These are phyloP conservation scores for Aselliscus stoliczkanus DNA, from an alignment of 2,797 vertebrate genomes.

Conservation along the genomic window DNA sequence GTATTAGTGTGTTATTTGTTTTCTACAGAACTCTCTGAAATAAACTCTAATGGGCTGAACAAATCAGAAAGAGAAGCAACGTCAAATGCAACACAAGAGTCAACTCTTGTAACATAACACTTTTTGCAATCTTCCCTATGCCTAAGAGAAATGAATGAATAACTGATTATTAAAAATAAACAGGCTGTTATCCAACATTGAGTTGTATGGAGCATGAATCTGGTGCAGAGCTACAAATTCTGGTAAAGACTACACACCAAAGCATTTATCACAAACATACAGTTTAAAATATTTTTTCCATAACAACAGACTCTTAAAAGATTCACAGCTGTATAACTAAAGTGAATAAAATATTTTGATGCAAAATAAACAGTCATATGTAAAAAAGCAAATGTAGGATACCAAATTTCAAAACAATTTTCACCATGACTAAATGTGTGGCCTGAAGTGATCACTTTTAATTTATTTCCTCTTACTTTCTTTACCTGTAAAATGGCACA, in stretches of 20 bases:
- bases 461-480: background rate
- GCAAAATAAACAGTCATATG: background rate
- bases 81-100: slow-evolving; percentile 34
- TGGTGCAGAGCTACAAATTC: background rate
- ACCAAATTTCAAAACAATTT: background rate
- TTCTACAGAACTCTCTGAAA: slow-evolving; percentile 75
- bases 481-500: background rate
- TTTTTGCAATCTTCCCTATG: background rate
- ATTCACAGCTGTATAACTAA: background rate
- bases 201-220: background rate
- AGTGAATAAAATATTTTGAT: background rate
- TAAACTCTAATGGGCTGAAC: slow-evolving; percentile 75
- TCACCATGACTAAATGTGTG: background rate
- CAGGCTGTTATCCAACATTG: background rate
- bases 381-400: background rate
- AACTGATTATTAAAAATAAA: background rate
- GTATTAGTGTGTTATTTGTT: slow-evolving; percentile 71
- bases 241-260: background rate
- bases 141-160: background rate
- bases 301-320: background rate
- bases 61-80: slow-evolving; percentile 45
- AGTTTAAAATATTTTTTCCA: slow-evolving; percentile 1
- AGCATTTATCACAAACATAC: background rate
- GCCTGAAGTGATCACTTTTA: background rate
- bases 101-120: slow-evolving; percentile 32